Percentiles rank a stretch among this genome's conserved stretches.
Conservation (phyloP, 1,140 invertebrate species). For the Oscheius sp. region DNA sequence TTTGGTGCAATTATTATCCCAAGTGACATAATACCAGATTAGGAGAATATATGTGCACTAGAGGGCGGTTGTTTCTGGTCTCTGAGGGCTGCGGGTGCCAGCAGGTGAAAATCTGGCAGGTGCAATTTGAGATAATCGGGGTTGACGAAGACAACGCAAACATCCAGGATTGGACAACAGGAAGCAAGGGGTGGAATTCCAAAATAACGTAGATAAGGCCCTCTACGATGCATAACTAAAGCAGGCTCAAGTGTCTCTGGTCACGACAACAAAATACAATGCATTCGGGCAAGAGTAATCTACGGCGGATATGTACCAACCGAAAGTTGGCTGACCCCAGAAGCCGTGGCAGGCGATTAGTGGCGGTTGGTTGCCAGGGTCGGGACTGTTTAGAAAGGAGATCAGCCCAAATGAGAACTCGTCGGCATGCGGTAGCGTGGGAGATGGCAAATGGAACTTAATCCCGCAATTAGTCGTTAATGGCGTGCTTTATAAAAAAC, state of each 20-base stretch:
- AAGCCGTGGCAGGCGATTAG: neutral
- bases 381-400: neutral
- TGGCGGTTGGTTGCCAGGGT: neutral
- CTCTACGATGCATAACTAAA: neutral
- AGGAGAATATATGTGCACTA: neutral
- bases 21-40: neutral
- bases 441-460: too few relatives aligned
- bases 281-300: neutral
- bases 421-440: neutral
- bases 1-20: neutral
- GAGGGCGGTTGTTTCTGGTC: neutral
- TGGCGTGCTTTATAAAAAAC: too few relatives aligned
- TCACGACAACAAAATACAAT: neutral
- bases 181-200: neutral
- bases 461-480: too few relatives aligned
- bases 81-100: too few relatives aligned
- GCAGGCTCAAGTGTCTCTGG: neutral
- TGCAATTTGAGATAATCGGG: neutral
- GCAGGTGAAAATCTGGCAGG: neutral
- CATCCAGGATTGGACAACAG: neutral
- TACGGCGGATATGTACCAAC: too few relatives aligned
- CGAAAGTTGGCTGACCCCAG: slow-evolving; percentile 8
- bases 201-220: neutral
- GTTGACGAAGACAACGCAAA: neutral
- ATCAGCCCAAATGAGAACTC: neutral